Evolutionary conservation across 2,797 vertebrate species (phyloP).

Genomic region (Enteromius fasciolatus): DNA sequence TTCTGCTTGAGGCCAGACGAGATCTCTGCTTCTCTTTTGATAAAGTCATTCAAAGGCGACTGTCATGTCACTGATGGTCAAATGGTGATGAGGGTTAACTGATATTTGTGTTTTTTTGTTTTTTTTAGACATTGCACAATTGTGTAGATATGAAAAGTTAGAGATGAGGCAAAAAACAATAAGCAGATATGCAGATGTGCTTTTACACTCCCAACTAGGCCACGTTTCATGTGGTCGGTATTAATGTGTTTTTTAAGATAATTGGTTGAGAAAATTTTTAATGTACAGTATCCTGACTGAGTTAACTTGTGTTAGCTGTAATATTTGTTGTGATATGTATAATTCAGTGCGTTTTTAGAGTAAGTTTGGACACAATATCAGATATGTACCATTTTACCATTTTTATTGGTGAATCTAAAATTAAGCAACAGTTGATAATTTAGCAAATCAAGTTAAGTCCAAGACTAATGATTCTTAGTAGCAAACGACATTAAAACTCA

Average conservation of each 20-base stretch:
- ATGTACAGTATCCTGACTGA: neutral
- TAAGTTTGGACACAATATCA: neutral
- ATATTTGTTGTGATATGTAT: neutral
- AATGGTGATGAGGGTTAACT: neutral
- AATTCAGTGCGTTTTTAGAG: neutral
- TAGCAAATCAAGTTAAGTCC: neutral
- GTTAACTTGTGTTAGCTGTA: neutral
- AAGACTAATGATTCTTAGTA: neutral
- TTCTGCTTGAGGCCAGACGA: conserved; percentile 7
- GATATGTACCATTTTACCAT: neutral
- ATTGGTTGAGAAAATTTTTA: neutral
- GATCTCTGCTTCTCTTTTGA: conserved; percentile 8
- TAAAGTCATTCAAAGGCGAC: neutral
- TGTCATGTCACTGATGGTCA: neutral
- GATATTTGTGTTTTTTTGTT: neutral
- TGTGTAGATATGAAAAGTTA: conserved; percentile 10
- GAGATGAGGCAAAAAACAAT: neutral
- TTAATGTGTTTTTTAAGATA: neutral
- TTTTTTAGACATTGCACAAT: neutral
- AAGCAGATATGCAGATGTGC: neutral
- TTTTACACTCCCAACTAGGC: neutral
- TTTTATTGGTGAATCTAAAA: conserved; percentile 6
- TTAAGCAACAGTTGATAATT: neutral
- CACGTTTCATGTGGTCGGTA: neutral
- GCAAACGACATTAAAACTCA: neutral